Base-by-base conservation (phyloP, 1,140 invertebrate genomes). In the Cydia fagiglandana region DNA sequence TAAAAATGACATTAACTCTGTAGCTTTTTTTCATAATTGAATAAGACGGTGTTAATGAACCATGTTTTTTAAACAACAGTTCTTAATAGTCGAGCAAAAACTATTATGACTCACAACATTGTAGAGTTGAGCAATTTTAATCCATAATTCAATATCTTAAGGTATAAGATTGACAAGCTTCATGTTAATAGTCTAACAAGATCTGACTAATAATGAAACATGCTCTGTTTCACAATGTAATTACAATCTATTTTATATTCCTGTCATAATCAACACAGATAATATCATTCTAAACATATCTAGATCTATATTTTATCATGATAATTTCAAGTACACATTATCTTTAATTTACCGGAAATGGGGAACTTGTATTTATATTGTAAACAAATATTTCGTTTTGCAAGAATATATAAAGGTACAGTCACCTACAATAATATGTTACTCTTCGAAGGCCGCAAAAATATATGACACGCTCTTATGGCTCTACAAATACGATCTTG, bases 141-240 rank as follows among this genome's bases (percentile, higher is more conserved):
- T 53, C 50, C 50, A 17, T 53, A 53, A 53, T 17, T n/a, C 50
- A 53, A n/a, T 53, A 5, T 1, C 4, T n/a, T 53, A 53, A 53
- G 50, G n/a, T 53, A n/a, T 1, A 53, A 17, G 17, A 17, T 53
- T 7, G 15, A 17, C 5, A 53, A 17, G 0, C 2, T n/a, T 17
- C 15, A 53, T 53, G 1, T 53, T 53, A n/a, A n/a, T 53, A 53
- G n/a, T n/a, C 6, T 53, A 53, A 17, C 50, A 53, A 53, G n/a
- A 53, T n/a, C 50, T 53, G 50, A n/a, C 50, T 53, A 53, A n/a
- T 61, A 56, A 61, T 61, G 2, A 61, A 61, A 24, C 56, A 61
- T 20, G 20, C 20, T 56, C 53, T 61, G 56, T 24, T 24, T 24
- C 9, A 17, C n/a, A 17, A 24, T 7, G 17, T 61, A 24, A 61